These are phyloP conservation scores for Eptatretus atami DNA, from an alignment of 2,797 vertebrate species.

Conservation along the genomic window DNA sequence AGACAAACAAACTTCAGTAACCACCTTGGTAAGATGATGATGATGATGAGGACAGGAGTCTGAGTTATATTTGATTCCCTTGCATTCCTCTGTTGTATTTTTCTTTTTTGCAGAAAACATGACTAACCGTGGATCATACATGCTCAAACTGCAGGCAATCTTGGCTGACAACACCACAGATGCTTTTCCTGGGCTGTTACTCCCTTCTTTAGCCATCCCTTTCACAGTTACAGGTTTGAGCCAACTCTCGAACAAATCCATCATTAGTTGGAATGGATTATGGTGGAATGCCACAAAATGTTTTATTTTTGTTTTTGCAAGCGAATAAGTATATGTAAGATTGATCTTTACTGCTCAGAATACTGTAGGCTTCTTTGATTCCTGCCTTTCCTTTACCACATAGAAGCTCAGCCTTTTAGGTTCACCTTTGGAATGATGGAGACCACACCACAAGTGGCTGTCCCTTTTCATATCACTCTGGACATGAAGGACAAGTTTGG, in stretches of 20 bases:
- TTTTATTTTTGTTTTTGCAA: no score
- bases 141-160: constrained; percentile 27
- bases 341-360: no score
- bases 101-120: constrained; percentile 21
- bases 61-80: no score
- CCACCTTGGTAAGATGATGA: no score
- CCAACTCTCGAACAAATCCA: background rate
- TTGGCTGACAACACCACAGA: constrained; percentile 24
- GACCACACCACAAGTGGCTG: constrained; percentile 23
- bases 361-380: background rate
- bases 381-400: constrained; percentile 7
- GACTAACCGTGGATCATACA: constrained; percentile 31
- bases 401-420: constrained; percentile 32
- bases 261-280: no score
- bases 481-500: constrained; percentile 32
- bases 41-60: no score
- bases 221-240: constrained; percentile 40
- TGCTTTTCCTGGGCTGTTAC: constrained; percentile 19
- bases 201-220: constrained; percentile 27
- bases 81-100: background rate
- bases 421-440: constrained; percentile 22
- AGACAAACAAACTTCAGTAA: no score
- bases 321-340: no score
- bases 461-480: constrained; percentile 37
- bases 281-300: no score